Percentiles rank a stretch among this genome's conserved stretches.
Evolutionary conservation across 2,888 invertebrate species (phyloP).

Genomic region (Epirrhoe tristata): DNA sequence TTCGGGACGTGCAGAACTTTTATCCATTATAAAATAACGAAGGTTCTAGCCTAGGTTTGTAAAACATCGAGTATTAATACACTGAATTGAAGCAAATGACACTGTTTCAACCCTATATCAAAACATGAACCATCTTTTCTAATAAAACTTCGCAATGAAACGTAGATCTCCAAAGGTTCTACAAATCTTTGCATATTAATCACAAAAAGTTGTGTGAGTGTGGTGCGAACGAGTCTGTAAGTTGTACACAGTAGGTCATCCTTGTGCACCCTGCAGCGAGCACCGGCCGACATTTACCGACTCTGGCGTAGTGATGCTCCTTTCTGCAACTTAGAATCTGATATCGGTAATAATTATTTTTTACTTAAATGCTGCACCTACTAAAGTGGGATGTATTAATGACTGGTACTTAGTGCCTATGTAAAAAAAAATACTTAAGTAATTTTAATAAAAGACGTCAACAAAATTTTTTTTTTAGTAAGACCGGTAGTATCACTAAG

Average conservation of each 20-base stretch:
- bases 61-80: too few species aligned
- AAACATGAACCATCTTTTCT: neutral
- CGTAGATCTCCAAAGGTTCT: conserved; percentile 1
- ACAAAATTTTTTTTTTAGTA: too few species aligned
- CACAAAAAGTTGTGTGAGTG: conserved; percentile 13
- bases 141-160: neutral
- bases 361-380: too few species aligned
- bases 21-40: too few species aligned
- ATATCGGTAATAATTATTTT: neutral
- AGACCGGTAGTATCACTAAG: too few species aligned
- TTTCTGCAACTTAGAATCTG: neutral
- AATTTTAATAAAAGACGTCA: too few species aligned
- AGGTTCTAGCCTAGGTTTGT: too few species aligned
- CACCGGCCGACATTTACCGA: conserved; percentile 27
- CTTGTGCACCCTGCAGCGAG: conserved; percentile 29
- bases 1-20: too few species aligned
- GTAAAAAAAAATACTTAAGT: too few species aligned
- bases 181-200: conserved; percentile 12
- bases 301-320: conserved; percentile 21
- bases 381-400: too few species aligned
- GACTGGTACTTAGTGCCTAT: too few species aligned
- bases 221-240: conserved; percentile 12
- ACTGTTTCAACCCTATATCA: neutral
- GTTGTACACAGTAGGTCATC: conserved; percentile 21
- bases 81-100: too few species aligned